Evolutionary conservation across 2,113 vertebrate genomes (phyloP).

Genomic region (Myodes glareolus): DNA sequence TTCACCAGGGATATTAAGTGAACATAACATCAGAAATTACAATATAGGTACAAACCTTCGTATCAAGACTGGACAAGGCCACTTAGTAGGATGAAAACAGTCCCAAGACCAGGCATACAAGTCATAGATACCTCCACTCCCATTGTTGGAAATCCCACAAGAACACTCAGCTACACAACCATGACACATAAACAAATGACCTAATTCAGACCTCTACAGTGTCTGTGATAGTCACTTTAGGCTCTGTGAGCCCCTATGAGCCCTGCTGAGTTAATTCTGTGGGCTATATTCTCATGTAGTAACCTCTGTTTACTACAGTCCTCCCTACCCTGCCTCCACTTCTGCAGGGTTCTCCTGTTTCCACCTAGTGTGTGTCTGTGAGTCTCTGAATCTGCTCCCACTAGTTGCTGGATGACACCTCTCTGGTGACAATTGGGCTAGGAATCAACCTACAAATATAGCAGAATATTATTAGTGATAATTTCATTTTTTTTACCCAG

Average conservation of each 20-base stretch:
- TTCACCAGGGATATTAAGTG: background rate
- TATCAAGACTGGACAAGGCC: background rate
- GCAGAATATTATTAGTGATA: background rate
- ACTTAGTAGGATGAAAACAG: background rate
- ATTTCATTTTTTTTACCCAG: background rate
- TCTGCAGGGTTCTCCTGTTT: background rate
- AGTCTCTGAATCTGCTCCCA: background rate
- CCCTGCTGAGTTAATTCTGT: background rate
- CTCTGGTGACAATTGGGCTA: background rate
- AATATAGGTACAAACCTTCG: background rate
- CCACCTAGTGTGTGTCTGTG: background rate
- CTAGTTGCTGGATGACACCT: background rate
- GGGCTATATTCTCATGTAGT: background rate
- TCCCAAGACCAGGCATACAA: background rate
- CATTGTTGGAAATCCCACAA: background rate
- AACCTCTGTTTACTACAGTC: background rate
- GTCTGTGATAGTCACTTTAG: background rate
- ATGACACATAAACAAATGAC: background rate
- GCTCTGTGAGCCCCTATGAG: background rate
- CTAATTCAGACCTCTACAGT: background rate
- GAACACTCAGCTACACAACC: background rate
- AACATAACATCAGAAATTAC: background rate
- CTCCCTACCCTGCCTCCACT: background rate
- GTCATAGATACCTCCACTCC: background rate
- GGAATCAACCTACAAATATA: background rate